Evolutionary conservation across 2,797 vertebrate genomes (phyloP), one percentile per base, ranked within the genome.

Genomic region (Spondyliosoma cantharus): DNA sequence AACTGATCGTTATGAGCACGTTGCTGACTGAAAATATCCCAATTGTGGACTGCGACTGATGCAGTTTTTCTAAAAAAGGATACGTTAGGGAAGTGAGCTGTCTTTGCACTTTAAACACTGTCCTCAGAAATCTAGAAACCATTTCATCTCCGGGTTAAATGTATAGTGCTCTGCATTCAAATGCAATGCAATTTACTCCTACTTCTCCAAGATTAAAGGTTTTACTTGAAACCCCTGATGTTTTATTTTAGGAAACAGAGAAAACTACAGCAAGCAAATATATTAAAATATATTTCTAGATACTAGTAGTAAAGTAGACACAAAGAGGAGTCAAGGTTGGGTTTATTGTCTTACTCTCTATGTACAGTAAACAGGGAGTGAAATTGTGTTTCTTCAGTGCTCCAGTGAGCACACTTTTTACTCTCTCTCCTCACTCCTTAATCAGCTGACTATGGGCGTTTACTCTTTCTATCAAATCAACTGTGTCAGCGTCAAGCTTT

Each of bases 151-250:
- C 24, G 22, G 45, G 63, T 56, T 1, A 53, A 46, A 20, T 52
- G 4, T 20, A 37, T 37, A 37, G 4, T 24, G 4, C 25, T 25
- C 48, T 69, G 22, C 59, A 45, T 65, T 76, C 16, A 67, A 45
- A 25, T 74, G 13, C 54, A 43, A 9, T 63, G 32, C 20, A 25
- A 37, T 72, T 77, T 52, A 68, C 7, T 45, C 25, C 25, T n/a
- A 7, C 15, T 65, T 17, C 22, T 48, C 14, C 24, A 14, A 52
- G 20, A 61, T 61, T 4, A 32, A 43, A 57, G 7, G 11, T 27
- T 66, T 16, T 6, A 45, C 22, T 58, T 29, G 48, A 62, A 72
- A 62, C 56, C n/a, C 49, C 29, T 56, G 19, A 16, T 43, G 17
- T 60, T 75, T 15, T 13, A 13, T 13, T 43, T 43, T 25, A 3